phyloP scores from a whole-genome alignment of 2,797 vertebrate species.

The Cyclopterus lumpus region DNA sequence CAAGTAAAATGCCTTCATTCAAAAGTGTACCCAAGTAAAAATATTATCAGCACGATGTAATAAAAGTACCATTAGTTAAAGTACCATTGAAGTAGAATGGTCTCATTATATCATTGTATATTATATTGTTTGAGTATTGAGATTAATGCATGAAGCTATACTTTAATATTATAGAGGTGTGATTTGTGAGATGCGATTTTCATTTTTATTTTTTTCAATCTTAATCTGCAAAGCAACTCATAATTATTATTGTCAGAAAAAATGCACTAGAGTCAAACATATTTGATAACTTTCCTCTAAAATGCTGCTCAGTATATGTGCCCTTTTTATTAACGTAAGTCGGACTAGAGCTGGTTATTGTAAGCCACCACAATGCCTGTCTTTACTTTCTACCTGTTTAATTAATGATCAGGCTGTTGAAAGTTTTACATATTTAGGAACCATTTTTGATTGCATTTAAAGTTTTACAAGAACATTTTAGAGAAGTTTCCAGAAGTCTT shows the following conservation, averaged over 20 bases:
- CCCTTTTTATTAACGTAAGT: not conserved
- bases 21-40: not conserved
- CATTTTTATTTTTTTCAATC: not conserved
- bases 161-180: not conserved
- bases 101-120: not conserved
- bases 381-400: not conserved
- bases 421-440: not conserved
- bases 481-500: not conserved
- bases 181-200: not conserved
- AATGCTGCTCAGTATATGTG: not conserved
- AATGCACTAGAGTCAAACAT: not conserved
- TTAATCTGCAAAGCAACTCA: not conserved
- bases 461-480: not conserved
- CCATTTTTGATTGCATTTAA: not conserved
- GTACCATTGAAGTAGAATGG: not conserved
- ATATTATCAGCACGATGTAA: not conserved
- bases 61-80: not conserved
- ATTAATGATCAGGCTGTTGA: not conserved
- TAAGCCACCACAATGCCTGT: not conserved
- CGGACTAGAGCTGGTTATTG: not conserved
- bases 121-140: not conserved
- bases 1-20: not conserved
- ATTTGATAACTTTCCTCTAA: not conserved
- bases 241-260: not conserved
- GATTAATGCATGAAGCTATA: not conserved